Percentiles rank a stretch among this genome's conserved stretches.
Evolutionary conservation across 2,888 invertebrate species (phyloP).

Genomic region (Trichopria drosophilae): DNA sequence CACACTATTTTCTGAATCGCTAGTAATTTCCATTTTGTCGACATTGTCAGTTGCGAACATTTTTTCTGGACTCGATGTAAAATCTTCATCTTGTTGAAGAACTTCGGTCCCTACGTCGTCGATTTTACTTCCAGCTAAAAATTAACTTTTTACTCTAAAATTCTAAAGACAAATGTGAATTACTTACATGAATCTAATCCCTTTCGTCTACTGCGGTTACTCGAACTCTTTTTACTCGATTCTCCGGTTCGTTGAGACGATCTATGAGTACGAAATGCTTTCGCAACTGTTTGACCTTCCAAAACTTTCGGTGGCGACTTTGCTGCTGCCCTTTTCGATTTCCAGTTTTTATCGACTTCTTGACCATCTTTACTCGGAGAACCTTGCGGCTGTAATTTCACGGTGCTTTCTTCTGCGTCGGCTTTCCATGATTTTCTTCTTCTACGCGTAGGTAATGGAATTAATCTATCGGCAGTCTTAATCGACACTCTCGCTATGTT

Average conservation of each 20-base stretch:
- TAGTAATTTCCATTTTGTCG: slow-evolving; percentile 38
- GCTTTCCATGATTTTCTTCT: slow-evolving; percentile 58
- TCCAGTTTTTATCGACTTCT: slow-evolving; percentile 41
- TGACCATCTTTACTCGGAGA: slow-evolving; percentile 29
- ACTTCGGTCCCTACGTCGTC: not conserved
- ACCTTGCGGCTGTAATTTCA: slow-evolving; percentile 27
- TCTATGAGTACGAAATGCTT: too few species aligned
- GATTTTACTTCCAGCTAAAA: not conserved
- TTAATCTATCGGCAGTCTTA: slow-evolving; percentile 48
- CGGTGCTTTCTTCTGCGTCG: slow-evolving; percentile 38
- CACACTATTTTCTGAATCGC: slow-evolving; percentile 38
- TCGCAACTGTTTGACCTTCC: slow-evolving; percentile 32
- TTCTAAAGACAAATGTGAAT: not conserved
- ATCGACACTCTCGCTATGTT: slow-evolving; percentile 57
- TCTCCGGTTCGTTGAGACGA: too few species aligned
- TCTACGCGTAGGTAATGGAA: slow-evolving; percentile 53
- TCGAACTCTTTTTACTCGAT: slow-evolving; percentile 59
- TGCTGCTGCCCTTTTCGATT: slow-evolving; percentile 48
- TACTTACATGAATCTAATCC: slow-evolving; percentile 32
- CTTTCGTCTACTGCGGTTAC: slow-evolving; percentile 55
- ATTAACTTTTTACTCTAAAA: not conserved
- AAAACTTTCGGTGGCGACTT: slow-evolving; percentile 50
- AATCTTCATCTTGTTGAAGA: not conserved
- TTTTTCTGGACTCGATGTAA: not conserved
- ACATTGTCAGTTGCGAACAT: not conserved